These are phyloP conservation scores for Protodeltote pygarga DNA, from an alignment of 2,888 invertebrate species.

Conservation along the genomic window DNA sequence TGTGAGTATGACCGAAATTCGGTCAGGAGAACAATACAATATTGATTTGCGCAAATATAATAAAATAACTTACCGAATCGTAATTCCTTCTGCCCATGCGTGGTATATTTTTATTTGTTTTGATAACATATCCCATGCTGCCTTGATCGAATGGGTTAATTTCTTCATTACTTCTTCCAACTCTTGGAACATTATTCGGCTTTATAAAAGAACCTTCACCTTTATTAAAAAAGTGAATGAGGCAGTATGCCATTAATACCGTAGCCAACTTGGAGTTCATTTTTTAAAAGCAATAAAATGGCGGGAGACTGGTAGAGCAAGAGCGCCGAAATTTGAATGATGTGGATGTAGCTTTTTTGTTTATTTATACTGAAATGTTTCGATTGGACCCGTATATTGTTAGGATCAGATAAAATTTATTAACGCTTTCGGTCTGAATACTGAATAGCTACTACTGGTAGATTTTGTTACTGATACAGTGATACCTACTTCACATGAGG, in stretches of 20 bases:
- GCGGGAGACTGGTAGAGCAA: constrained; percentile 31
- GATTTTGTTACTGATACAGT: too few species aligned
- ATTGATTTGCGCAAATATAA: too few species aligned
- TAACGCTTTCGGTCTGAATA: constrained; percentile 51
- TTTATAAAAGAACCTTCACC: constrained; percentile 77
- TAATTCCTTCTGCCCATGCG: constrained; percentile 81
- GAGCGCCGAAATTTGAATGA: constrained; percentile 45
- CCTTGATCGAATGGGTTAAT: constrained; percentile 70
- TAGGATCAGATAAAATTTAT: constrained; percentile 50
- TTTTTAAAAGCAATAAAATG: constrained; percentile 52
- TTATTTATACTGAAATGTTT: constrained; percentile 65
- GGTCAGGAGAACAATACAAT: too few species aligned
- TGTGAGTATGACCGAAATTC: too few species aligned
- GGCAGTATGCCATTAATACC: constrained; percentile 64
- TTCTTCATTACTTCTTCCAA: constrained; percentile 79
- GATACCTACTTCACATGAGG: constrained; percentile 32
- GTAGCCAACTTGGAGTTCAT: constrained; percentile 67
- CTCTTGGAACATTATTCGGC: constrained; percentile 78
- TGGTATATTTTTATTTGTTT: constrained; percentile 81
- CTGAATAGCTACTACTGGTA: constrained; percentile 48
- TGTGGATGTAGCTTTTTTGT: constrained; percentile 15
- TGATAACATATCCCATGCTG: constrained; percentile 80
- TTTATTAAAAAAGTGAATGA: constrained; percentile 63
- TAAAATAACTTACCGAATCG: constrained; percentile 71
- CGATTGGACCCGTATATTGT: constrained; percentile 68